Percentiles rank a stretch among this genome's conserved stretches.
These are phyloP conservation scores for Brevipalpus yothersi DNA, from an alignment of 1,140 invertebrate species.

Conservation along the genomic window DNA sequence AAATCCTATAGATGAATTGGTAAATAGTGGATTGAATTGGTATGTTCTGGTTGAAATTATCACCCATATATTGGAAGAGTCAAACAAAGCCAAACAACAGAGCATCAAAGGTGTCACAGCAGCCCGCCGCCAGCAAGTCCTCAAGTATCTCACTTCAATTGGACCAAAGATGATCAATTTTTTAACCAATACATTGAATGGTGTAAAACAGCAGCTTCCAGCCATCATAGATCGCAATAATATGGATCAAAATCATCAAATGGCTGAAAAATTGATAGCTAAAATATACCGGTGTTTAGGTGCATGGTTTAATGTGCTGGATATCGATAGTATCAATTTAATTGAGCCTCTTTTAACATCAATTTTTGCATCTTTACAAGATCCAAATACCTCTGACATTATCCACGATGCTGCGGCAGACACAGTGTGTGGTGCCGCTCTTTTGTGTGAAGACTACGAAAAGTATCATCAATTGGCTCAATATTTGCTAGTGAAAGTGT, in stretches of 20 bases:
- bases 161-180: constrained; percentile 21
- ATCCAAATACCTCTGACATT: constrained; percentile 4
- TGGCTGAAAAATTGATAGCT: constrained; percentile 3
- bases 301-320: constrained; percentile 7
- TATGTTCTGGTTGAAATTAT: constrained; percentile 45
- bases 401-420: constrained; percentile 9
- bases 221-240: background rate
- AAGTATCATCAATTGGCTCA: constrained; percentile 39
- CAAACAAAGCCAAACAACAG: constrained; percentile 24
- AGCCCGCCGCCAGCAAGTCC: constrained; percentile 60
- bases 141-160: constrained; percentile 35
- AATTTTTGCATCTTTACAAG: constrained; percentile 5
- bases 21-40: constrained; percentile 30
- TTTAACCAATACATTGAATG: constrained; percentile 1
- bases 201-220: background rate
- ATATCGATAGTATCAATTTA: background rate
- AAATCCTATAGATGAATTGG: constrained; percentile 55
- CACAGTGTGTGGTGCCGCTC: constrained; percentile 5
- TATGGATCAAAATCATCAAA: background rate
- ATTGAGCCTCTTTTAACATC: constrained; percentile 3
- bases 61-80: constrained; percentile 85
- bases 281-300: constrained; percentile 8
- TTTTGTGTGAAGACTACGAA: constrained; percentile 29
- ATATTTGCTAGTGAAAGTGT: constrained; percentile 52
- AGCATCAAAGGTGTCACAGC: constrained; percentile 58